Conservation (phyloP, 2,797 vertebrate genomes). For the Pangasius djambal region DNA sequence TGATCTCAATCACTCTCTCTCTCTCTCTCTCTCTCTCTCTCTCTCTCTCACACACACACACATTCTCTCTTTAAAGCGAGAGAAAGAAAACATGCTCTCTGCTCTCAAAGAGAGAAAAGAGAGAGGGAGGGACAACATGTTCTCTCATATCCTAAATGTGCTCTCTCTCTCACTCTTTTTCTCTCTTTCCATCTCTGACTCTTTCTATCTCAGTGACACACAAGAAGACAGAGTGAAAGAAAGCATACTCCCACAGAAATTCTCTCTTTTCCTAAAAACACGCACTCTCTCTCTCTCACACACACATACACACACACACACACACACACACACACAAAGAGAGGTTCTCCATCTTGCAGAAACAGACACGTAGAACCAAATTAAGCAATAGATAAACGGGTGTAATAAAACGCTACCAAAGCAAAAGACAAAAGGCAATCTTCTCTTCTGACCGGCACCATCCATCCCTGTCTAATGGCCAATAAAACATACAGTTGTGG, state of each 20-base stretch:
- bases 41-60: not conserved
- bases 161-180: not conserved
- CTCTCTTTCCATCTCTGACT: not conserved
- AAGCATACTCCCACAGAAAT: not conserved
- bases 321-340: not conserved
- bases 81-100: not conserved
- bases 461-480: slow-evolving; percentile 59
- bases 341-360: slow-evolving; percentile 10
- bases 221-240: not conserved
- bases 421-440: slow-evolving; percentile 51
- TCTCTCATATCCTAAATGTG: not conserved
- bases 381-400: slow-evolving; percentile 37
- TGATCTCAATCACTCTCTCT: not conserved
- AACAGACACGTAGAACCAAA: slow-evolving; percentile 41
- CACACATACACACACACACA: not conserved
- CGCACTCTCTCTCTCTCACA: not conserved
- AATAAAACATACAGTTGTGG: slow-evolving; percentile 64
- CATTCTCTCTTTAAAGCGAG: not conserved
- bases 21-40: not conserved
- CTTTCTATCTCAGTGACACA: not conserved
- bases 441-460: slow-evolving; percentile 52
- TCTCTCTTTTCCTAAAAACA: not conserved
- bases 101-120: not conserved
- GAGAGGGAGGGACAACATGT: not conserved
- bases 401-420: slow-evolving; percentile 39